Evolutionary conservation across 2,113 vertebrate species (phyloP).

Genomic region (Ornithorhynchus anatinus): DNA sequence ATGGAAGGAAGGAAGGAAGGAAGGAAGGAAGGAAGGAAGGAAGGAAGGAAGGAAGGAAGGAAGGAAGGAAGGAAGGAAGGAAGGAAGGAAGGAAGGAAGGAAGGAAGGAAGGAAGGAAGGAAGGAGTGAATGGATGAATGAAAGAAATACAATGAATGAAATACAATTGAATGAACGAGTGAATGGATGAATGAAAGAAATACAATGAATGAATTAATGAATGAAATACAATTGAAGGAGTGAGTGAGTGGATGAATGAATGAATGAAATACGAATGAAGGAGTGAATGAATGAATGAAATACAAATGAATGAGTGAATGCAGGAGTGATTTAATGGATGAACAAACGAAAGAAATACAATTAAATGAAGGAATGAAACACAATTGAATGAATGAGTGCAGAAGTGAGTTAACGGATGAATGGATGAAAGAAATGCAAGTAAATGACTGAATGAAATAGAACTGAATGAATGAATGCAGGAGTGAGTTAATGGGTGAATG

Average conservation of each 20-base stretch:
- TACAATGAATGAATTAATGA: background rate
- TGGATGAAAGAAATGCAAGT: too few species aligned
- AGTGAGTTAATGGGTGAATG: too few species aligned
- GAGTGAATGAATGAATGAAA: background rate
- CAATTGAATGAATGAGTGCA: too few species aligned
- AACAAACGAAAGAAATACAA: too few species aligned
- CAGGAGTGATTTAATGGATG: too few species aligned
- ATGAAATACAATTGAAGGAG: constrained; percentile 19
- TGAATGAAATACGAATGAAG: background rate
- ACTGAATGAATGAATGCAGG: too few species aligned
- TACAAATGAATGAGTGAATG: background rate
- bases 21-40: constrained; percentile 10
- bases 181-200: too few species aligned
- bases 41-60: constrained; percentile 8
- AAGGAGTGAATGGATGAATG: background rate
- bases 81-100: too few species aligned
- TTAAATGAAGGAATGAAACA: too few species aligned
- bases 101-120: background rate
- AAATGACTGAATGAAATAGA: too few species aligned
- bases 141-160: background rate
- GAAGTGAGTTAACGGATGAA: too few species aligned
- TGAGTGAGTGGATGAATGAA: background rate
- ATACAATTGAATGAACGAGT: too few species aligned
- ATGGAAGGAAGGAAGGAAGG: constrained; percentile 1
- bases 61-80: background rate